Evolutionary conservation across 2,888 invertebrate genomes (phyloP).

Genomic region (Ormyrus thymus): DNA sequence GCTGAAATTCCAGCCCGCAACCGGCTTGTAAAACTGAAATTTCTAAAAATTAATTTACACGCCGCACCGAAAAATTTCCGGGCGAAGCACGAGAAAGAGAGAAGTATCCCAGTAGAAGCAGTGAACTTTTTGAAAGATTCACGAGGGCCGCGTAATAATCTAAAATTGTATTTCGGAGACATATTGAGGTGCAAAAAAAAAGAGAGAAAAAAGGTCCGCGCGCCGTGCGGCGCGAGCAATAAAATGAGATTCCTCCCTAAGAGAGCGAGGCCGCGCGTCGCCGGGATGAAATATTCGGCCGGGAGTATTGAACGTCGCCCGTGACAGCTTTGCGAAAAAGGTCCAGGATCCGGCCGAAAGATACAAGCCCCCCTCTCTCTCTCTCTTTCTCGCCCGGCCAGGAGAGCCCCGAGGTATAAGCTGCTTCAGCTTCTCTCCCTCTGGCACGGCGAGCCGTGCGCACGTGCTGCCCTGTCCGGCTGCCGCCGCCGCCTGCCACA

Average conservation of each 20-base stretch:
- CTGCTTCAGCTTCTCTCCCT: slow-evolving; percentile 43
- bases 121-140: slow-evolving; percentile 37
- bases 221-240: slow-evolving; percentile 27
- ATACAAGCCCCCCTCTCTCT: neutral
- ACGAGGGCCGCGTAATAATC: slow-evolving; percentile 40
- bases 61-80: slow-evolving; percentile 4
- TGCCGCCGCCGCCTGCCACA: slow-evolving; percentile 17
- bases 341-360: slow-evolving; percentile 11
- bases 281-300: slow-evolving; percentile 48
- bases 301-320: slow-evolving; percentile 51
- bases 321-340: slow-evolving; percentile 56
- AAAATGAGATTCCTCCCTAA: slow-evolving; percentile 37
- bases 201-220: neutral
- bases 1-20: too few relatives aligned
- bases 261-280: slow-evolving; percentile 2
- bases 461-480: slow-evolving; percentile 42
- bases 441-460: slow-evolving; percentile 30
- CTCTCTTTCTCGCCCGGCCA: neutral
- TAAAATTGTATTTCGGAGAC: slow-evolving; percentile 53
- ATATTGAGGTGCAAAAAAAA: slow-evolving; percentile 50
- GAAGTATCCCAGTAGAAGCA: neutral
- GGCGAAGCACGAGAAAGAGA: neutral
- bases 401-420: neutral
- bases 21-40: neutral
- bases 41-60: slow-evolving; percentile 6